Conservation (phyloP, 2,113 vertebrate genomes). For the Lycaon pictus region DNA sequence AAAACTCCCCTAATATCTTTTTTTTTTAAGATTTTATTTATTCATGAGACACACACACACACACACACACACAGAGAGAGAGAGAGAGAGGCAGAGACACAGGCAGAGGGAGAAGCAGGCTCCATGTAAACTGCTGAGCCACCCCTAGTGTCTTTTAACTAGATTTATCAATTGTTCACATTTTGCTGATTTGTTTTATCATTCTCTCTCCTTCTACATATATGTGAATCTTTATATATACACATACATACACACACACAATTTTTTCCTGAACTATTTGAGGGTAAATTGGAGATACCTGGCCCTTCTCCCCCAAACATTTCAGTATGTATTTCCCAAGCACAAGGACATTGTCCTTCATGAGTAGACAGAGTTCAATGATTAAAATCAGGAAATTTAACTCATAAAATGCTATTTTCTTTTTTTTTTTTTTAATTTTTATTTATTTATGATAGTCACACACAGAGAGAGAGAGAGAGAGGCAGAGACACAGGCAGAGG, state of each 20-base stretch:
- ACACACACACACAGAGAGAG: no score
- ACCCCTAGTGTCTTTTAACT: background rate
- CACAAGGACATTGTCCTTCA: background rate
- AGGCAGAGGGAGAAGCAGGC: no score
- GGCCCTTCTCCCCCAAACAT: background rate
- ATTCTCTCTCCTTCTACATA: background rate
- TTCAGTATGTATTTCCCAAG: background rate
- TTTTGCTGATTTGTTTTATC: background rate
- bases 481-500: no score
- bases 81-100: no score
- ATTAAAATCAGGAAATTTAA: constrained; percentile 7
- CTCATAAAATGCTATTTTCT: background rate
- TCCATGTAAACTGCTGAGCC: no score
- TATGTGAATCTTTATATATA: background rate
- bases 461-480: no score
- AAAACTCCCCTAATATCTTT: background rate
- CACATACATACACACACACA: background rate
- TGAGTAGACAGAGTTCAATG: background rate
- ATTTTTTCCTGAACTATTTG: background rate
- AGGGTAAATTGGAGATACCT: background rate
- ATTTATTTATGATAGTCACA: no score
- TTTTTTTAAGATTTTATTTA: background rate
- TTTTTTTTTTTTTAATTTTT: no score
- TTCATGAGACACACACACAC: no score
- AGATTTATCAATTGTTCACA: background rate